These are phyloP conservation scores for Lepidonotus clava DNA, from an alignment of 2,888 invertebrate species.

Conservation along the genomic window DNA sequence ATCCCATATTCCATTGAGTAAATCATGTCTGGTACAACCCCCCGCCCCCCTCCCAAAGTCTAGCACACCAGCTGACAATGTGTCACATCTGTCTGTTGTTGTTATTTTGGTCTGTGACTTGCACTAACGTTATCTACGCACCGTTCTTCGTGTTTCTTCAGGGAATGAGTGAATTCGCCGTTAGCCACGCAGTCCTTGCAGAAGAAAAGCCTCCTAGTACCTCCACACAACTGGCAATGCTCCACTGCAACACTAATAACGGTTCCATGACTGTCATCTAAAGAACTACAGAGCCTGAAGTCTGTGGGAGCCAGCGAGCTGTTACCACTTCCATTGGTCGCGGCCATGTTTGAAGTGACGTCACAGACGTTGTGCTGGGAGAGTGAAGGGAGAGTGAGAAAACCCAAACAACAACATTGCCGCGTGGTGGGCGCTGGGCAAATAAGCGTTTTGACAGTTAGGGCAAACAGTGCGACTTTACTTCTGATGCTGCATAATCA, in stretches of 20 bases:
- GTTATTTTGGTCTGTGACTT: too few species aligned
- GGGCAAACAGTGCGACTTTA: too few species aligned
- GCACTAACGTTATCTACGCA: too few species aligned
- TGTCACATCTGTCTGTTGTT: background rate
- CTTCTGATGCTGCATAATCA: too few species aligned
- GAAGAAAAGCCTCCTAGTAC: slow-evolving; percentile 60
- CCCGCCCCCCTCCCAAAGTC: background rate
- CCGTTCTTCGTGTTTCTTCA: slow-evolving; percentile 16
- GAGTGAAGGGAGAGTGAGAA: too few species aligned
- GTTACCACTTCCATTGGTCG: background rate
- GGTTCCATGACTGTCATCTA: slow-evolving; percentile 54
- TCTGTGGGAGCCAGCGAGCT: slow-evolving; percentile 62
- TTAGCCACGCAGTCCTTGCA: slow-evolving; percentile 61
- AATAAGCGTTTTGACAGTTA: too few species aligned
- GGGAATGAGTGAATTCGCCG: slow-evolving; percentile 61
- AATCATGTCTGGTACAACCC: background rate
- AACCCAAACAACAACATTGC: too few species aligned
- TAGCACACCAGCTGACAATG: background rate
- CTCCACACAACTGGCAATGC: slow-evolving; percentile 62
- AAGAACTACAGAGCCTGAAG: slow-evolving; percentile 55
- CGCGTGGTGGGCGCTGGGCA: too few species aligned
- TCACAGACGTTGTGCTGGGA: too few species aligned
- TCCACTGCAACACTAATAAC: slow-evolving; percentile 64
- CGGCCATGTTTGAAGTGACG: slow-evolving; percentile 45
- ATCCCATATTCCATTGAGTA: too few species aligned